These are phyloP conservation scores for Phasianus colchicus DNA, from an alignment of 2,113 vertebrate species.

Conservation along the genomic window DNA sequence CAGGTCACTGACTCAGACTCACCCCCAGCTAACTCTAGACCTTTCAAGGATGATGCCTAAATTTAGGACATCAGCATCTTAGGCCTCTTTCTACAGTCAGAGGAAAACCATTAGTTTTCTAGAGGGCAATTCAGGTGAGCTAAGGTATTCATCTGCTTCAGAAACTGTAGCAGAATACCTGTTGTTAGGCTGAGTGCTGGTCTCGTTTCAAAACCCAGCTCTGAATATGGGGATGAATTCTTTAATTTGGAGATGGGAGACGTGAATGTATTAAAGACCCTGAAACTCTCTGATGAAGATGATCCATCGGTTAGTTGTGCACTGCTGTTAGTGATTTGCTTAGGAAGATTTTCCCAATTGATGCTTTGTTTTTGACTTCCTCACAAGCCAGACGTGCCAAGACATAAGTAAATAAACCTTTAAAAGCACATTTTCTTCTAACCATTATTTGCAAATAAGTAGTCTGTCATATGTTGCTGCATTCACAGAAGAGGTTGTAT, in stretches of 20 bases:
- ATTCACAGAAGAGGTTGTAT: background rate
- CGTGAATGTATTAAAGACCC: background rate
- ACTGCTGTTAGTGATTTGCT: background rate
- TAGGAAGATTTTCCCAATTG: background rate
- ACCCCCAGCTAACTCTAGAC: background rate
- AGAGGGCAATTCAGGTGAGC: background rate
- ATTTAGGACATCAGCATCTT: background rate
- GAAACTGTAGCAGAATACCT: background rate
- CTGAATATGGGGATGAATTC: background rate
- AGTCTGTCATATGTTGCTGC: constrained; percentile 29
- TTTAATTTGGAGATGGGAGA: background rate
- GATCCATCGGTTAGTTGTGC: background rate
- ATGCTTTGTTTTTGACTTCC: background rate
- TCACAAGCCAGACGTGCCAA: constrained; percentile 4
- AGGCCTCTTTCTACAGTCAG: background rate
- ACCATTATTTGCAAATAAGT: constrained; percentile 57
- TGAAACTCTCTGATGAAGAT: background rate
- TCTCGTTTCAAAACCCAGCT: background rate
- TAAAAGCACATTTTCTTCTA: constrained; percentile 51
- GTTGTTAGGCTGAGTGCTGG: background rate
- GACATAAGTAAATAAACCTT: constrained; percentile 46
- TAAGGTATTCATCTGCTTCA: background rate
- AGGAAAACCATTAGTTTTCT: background rate
- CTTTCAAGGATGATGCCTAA: background rate
- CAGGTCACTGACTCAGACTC: background rate